These are phyloP conservation scores for Patella pellucida DNA, from an alignment of 2,888 invertebrate genomes.

Conservation along the genomic window DNA sequence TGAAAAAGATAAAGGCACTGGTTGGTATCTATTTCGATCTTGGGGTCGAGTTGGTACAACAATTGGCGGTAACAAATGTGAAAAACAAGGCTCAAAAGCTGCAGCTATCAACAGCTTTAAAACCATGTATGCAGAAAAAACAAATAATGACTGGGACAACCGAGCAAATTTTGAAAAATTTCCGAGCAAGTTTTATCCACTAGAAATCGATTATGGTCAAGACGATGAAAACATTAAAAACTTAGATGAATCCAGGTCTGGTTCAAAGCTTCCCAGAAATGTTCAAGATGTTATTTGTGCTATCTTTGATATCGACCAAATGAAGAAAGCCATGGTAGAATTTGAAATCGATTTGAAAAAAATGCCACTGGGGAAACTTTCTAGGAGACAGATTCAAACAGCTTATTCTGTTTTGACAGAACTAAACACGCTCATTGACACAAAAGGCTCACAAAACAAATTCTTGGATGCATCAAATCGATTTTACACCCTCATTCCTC, in stretches of 20 bases:
- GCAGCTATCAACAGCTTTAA: conserved; percentile 76
- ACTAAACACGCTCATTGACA: conserved; percentile 67
- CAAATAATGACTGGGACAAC: conserved; percentile 84
- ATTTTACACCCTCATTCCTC: conserved; percentile 96
- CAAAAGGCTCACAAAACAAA: conserved; percentile 70
- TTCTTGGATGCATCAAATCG: conserved; percentile 90
- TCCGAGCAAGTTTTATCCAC: conserved; percentile 84
- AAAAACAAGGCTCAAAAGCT: conserved; percentile 53
- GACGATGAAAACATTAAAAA: conserved; percentile 60
- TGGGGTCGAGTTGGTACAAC: conserved; percentile 98
- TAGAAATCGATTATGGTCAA: conserved; percentile 90
- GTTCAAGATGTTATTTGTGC: conserved; percentile 87
- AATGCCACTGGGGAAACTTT: conserved; percentile 97
- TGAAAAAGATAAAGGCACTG: conserved; percentile 78
- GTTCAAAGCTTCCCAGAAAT: conserved; percentile 80
- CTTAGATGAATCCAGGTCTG: conserved; percentile 55
- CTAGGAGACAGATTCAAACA: conserved; percentile 83
- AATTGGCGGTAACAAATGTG: conserved; percentile 78
- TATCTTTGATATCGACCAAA: conserved; percentile 90
- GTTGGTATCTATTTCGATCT: conserved; percentile 86
- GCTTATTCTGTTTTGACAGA: conserved; percentile 84
- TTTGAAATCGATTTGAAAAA: conserved; percentile 97
- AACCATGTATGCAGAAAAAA: conserved; percentile 81
- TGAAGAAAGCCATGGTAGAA: conserved; percentile 93
- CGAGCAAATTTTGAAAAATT: conserved; percentile 79